A percentile compares a stretch with the other conserved stretches of the same genome.
Conservation (phyloP, 2,113 vertebrate species). For the Numenius arquata region DNA sequence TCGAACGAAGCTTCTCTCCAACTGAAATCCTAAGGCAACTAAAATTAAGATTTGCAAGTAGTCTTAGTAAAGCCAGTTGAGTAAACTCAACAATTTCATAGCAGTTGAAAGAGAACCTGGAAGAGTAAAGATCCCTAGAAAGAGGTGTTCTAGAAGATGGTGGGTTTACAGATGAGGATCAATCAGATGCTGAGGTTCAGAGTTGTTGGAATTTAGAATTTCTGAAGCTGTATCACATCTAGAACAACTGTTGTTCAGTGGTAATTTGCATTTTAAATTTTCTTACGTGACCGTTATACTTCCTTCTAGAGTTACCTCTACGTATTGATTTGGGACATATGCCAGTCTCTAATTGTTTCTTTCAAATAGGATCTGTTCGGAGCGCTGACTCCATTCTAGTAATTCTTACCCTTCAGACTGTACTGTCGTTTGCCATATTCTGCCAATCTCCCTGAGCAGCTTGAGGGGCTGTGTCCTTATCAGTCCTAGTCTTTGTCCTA, state of each 20-base stretch:
- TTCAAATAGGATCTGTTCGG: conserved; percentile 41
- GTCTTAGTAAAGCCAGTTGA: background rate
- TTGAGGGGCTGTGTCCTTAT: background rate
- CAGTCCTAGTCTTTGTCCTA: background rate
- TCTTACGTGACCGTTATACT: conserved; percentile 3
- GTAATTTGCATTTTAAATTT: conserved; percentile 21
- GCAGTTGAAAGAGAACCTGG: background rate
- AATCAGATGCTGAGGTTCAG: background rate
- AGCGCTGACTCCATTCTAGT: conserved; percentile 25
- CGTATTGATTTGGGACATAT: conserved; percentile 64
- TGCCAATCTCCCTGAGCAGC: background rate
- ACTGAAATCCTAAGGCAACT: background rate
- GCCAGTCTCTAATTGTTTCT: conserved; percentile 55
- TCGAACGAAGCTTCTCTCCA: background rate
- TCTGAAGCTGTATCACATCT: background rate
- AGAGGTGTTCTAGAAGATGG: background rate
- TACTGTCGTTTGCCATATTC: background rate
- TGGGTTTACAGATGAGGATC: background rate
- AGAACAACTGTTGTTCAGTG: background rate
- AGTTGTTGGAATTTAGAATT: background rate
- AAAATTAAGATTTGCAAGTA: background rate
- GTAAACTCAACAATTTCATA: background rate
- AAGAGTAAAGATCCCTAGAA: background rate
- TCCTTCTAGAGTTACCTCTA: background rate
- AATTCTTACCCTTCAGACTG: conserved; percentile 7